Evolutionary conservation across 2,113 vertebrate genomes (phyloP).

Genomic region (Plotosus lineatus): DNA sequence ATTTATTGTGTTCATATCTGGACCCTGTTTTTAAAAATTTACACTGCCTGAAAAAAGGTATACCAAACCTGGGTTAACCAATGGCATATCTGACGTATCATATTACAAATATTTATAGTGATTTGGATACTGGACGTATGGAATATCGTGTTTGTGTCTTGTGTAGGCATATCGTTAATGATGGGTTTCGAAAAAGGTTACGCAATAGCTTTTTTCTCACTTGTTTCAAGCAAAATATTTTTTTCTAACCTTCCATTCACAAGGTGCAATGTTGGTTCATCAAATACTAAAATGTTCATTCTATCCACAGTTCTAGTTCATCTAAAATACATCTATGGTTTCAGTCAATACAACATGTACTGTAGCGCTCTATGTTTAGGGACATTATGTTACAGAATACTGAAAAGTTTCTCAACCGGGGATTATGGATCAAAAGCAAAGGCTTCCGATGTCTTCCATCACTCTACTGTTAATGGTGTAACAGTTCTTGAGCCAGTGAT

Average conservation of each 20-base stretch:
- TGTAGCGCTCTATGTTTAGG: constrained; percentile 68
- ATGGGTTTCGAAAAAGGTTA: constrained; percentile 50
- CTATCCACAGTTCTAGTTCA: constrained; percentile 49
- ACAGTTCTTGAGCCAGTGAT: constrained; percentile 75
- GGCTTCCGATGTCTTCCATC: constrained; percentile 60
- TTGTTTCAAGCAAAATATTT: constrained; percentile 42
- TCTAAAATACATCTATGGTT: constrained; percentile 55
- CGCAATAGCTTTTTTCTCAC: constrained; percentile 42
- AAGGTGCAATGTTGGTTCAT: constrained; percentile 50
- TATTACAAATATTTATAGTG: constrained; percentile 52
- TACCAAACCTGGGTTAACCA: constrained; percentile 46
- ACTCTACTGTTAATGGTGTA: constrained; percentile 67
- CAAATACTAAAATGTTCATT: constrained; percentile 45
- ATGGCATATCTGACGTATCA: constrained; percentile 47
- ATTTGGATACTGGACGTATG: constrained; percentile 44
- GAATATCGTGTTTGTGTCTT: constrained; percentile 41
- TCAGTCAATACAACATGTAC: constrained; percentile 51
- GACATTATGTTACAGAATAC: constrained; percentile 64
- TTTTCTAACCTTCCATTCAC: constrained; percentile 32
- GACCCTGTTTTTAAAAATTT: constrained; percentile 53
- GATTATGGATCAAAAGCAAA: constrained; percentile 60
- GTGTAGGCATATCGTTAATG: constrained; percentile 49
- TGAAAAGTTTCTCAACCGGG: constrained; percentile 65
- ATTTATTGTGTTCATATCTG: constrained; percentile 55
- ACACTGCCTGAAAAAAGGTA: constrained; percentile 46